A percentile compares a stretch with the other conserved stretches of the same genome.
phyloP scores from a whole-genome alignment of 1,140 invertebrate species.

The Cyrtorhinus lividipennis region DNA sequence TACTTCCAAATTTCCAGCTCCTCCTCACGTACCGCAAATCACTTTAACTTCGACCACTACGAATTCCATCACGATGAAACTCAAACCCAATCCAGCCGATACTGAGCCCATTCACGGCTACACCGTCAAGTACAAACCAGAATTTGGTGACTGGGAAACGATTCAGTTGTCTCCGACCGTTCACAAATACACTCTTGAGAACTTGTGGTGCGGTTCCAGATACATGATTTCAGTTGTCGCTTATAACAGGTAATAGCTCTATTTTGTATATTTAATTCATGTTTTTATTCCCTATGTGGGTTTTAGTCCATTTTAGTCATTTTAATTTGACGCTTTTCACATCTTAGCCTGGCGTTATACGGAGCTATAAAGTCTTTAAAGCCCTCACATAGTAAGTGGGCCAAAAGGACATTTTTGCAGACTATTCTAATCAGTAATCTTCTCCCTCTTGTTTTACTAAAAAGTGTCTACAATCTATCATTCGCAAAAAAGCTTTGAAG shows the following conservation, averaged over 20 bases:
- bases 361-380: not conserved
- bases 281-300: too few species aligned
- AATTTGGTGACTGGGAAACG: slow-evolving; percentile 85
- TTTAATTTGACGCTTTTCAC: too few species aligned
- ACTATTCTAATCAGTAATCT: too few species aligned
- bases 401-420: too few species aligned
- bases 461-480: too few species aligned
- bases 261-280: not conserved
- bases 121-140: slow-evolving; percentile 82
- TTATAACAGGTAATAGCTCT: slow-evolving; percentile 57
- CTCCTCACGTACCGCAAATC: slow-evolving; percentile 67
- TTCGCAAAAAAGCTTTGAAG: too few species aligned
- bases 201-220: slow-evolving; percentile 74
- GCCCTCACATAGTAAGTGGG: too few species aligned
- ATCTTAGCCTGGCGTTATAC: not conserved
- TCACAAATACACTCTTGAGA: slow-evolving; percentile 72
- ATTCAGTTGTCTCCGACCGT: slow-evolving; percentile 56
- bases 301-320: too few species aligned
- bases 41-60: slow-evolving; percentile 67
- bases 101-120: slow-evolving; percentile 66
- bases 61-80: slow-evolving; percentile 61
- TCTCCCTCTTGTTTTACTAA: too few species aligned
- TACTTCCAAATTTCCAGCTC: slow-evolving; percentile 40
- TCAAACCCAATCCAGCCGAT: slow-evolving; percentile 58
- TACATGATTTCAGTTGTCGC: slow-evolving; percentile 84